Evolutionary conservation across 2,888 invertebrate species (phyloP), one percentile per base, ranked within the genome.

Genomic region (Slavum lentiscoides): DNA sequence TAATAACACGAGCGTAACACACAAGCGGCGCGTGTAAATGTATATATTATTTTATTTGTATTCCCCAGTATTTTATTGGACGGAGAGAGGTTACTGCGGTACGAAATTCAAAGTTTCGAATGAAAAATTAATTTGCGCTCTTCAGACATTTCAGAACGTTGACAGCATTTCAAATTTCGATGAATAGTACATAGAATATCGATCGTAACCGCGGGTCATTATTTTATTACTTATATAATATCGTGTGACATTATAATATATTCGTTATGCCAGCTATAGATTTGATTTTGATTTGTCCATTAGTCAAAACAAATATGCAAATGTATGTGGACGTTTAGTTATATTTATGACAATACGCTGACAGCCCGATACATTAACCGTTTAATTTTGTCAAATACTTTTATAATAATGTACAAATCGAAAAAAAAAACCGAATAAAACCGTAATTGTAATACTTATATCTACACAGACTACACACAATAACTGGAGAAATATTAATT

Each of bases 111-210:
- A 55, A 39, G 62, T 66, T 67, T 67, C 43, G 39, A 23, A 67
- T 75, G 75, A 23, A 67, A 66, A 58, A 58, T 75, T 75, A 58
- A 67, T 75, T 67, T 39, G 55, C 19, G 21, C 58, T 66, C 39
- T 66, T 66, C 58, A 30, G 66, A 66, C 23, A 43, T 67, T 75
- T 30, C 30, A 30, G 55, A 74, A 66, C 21, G 64, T 74, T 55
- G 74, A 74, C 74, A 74, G 64, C 53, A 15, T 30, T 23, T 58
- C n/a, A 59, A 21, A n/a, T 73, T 73, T 73, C 73, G 64, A 74
- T 43, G 43, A 23, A 75, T 49, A 49, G 43, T 58, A 55, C n/a
- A n/a, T 67, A 58, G 67, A 75, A 43, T 67, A 75, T 75, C 58
- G 67, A 75, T 75, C 43, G 23, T 59, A 58, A 23, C 37, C 9